These are phyloP conservation scores for Xylota segnis DNA, from an alignment of 2,888 invertebrate genomes.

Conservation along the genomic window DNA sequence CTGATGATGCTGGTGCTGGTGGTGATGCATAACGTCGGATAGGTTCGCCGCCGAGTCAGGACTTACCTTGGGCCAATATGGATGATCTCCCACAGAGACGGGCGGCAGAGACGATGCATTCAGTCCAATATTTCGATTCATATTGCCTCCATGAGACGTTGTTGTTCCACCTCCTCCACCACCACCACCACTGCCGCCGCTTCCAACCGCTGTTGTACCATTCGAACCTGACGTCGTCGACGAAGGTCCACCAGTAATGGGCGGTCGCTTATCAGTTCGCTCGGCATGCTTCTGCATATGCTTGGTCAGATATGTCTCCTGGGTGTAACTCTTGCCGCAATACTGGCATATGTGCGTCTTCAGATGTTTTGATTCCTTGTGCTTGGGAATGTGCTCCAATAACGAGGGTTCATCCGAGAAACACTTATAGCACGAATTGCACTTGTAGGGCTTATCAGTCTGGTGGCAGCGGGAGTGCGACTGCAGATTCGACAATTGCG, in stretches of 20 bases:
- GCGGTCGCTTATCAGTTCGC: slow-evolving; percentile 95
- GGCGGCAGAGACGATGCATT: slow-evolving; percentile 79
- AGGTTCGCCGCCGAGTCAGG: slow-evolving; percentile 89
- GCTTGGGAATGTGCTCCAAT: slow-evolving; percentile 99
- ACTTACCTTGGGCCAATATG: slow-evolving; percentile 95
- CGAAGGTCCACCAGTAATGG: slow-evolving; percentile 86
- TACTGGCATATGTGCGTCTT: slow-evolving; percentile 99
- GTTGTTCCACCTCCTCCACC: slow-evolving; percentile 69
- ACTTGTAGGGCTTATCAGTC: slow-evolving; percentile 99
- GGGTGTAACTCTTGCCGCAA: slow-evolving; percentile 99
- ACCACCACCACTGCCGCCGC: slow-evolving; percentile 79
- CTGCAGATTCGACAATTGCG: slow-evolving; percentile 99
- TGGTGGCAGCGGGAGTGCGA: slow-evolving; percentile 99
- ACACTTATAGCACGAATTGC: slow-evolving; percentile 99
- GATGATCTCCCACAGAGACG: slow-evolving; percentile 86
- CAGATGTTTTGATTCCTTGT: slow-evolving; percentile 99
- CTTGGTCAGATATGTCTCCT: slow-evolving; percentile 99
- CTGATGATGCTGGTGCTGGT: slow-evolving; percentile 86
- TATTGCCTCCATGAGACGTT: slow-evolving; percentile 72
- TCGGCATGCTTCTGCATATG: slow-evolving; percentile 99
- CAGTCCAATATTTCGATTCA: slow-evolving; percentile 77
- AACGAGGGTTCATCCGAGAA: slow-evolving; percentile 98
- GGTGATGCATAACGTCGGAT: slow-evolving; percentile 87
- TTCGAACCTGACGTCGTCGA: slow-evolving; percentile 52
- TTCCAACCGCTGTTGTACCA: slow-evolving; percentile 86